These are phyloP conservation scores for Eupithecia inturbata DNA, from an alignment of 2,888 invertebrate species.

Conservation along the genomic window DNA sequence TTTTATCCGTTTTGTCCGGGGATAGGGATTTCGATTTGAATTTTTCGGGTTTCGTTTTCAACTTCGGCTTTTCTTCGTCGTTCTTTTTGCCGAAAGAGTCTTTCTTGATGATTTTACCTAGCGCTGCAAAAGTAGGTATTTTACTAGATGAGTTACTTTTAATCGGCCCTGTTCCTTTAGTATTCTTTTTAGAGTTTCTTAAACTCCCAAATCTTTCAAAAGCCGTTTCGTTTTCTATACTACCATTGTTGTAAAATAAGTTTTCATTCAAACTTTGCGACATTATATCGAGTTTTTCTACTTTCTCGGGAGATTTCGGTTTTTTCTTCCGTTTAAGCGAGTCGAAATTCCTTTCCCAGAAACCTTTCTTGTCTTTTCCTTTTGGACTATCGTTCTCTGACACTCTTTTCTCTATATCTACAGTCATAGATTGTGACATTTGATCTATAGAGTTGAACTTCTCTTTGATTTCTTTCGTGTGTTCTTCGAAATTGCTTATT, in stretches of 20 bases:
- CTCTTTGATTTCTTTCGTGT: constrained; percentile 73
- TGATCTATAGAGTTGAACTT: constrained; percentile 81
- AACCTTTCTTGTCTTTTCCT: constrained; percentile 80
- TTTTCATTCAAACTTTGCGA: constrained; percentile 83
- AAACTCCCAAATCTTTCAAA: constrained; percentile 79
- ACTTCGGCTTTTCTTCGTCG: constrained; percentile 65
- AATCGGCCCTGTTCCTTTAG: constrained; percentile 65
- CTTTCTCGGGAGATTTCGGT: constrained; percentile 72
- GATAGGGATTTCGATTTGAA: constrained; percentile 77
- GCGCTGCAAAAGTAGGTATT: constrained; percentile 78
- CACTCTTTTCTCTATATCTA: constrained; percentile 74
- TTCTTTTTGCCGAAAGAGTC: constrained; percentile 76
- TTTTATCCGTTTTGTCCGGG: constrained; percentile 69
- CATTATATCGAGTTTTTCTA: constrained; percentile 78
- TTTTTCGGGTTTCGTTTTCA: constrained; percentile 78
- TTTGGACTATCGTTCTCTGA: constrained; percentile 74
- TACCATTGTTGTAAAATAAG: constrained; percentile 77
- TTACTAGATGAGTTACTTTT: constrained; percentile 79
- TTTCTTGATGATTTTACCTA: constrained; percentile 80
- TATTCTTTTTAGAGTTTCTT: constrained; percentile 73
- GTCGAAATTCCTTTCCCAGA: constrained; percentile 83
- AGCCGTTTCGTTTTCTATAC: constrained; percentile 71
- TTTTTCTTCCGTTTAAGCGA: constrained; percentile 78
- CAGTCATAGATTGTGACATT: constrained; percentile 82
- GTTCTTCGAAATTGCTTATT: constrained; percentile 70